Evolutionary conservation across 2,888 invertebrate species (phyloP).

Genomic region (Chrysomela aeneicollis): DNA sequence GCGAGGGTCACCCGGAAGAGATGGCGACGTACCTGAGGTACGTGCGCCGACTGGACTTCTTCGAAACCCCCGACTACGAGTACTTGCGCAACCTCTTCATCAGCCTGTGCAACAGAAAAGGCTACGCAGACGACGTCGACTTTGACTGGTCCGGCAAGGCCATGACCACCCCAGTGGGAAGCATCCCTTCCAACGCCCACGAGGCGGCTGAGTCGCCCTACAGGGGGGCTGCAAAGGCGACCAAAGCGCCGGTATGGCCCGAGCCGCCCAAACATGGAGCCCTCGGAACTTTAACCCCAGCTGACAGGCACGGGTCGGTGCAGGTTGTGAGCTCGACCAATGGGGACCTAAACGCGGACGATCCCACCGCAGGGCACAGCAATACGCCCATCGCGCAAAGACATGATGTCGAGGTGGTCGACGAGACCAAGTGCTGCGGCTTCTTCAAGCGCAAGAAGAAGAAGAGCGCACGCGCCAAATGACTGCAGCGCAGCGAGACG

Average conservation of each 20-base stretch:
- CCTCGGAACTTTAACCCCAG: slow-evolving; percentile 88
- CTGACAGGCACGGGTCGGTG: slow-evolving; percentile 96
- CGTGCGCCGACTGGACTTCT: slow-evolving; percentile 96
- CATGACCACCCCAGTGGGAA: slow-evolving; percentile 87
- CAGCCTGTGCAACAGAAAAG: slow-evolving; percentile 87
- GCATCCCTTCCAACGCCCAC: slow-evolving; percentile 89
- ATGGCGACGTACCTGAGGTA: slow-evolving; percentile 98
- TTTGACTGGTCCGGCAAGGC: slow-evolving; percentile 94
- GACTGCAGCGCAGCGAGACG: slow-evolving; percentile 63
- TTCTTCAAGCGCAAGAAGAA: slow-evolving; percentile 99
- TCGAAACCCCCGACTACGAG: slow-evolving; percentile 99
- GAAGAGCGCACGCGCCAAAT: slow-evolving; percentile 70
- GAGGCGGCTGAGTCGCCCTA: slow-evolving; percentile 91
- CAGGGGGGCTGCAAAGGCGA: slow-evolving; percentile 81
- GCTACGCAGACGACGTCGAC: slow-evolving; percentile 88
- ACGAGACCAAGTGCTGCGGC: slow-evolving; percentile 99
- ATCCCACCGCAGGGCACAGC: slow-evolving; percentile 95
- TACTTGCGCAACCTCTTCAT: slow-evolving; percentile 95
- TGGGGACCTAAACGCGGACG: slow-evolving; percentile 93
- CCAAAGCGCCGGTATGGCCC: slow-evolving; percentile 82
- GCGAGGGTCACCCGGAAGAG: slow-evolving; percentile 92
- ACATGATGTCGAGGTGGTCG: slow-evolving; percentile 93
- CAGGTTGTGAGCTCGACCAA: slow-evolving; percentile 99
- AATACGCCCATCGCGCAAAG: slow-evolving; percentile 95
- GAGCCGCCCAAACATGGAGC: slow-evolving; percentile 85